Evolutionary conservation across 2,888 invertebrate genomes (phyloP).

Genomic region (Cerastis leucographa): DNA sequence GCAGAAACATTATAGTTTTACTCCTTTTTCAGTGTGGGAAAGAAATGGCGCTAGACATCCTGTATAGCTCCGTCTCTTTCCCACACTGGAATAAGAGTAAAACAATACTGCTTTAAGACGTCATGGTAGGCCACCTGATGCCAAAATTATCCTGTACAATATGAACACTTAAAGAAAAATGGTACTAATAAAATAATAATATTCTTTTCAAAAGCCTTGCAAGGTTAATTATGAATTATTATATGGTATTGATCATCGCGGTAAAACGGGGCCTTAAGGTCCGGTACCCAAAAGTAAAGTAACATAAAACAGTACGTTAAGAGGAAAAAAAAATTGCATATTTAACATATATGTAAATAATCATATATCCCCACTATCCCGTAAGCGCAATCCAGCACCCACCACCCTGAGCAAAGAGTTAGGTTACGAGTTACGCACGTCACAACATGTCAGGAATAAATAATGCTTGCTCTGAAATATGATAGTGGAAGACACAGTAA

Average conservation of each 20-base stretch:
- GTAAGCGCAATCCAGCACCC: neutral
- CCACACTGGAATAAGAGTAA: too few relatives aligned
- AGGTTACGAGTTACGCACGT: conserved; percentile 43
- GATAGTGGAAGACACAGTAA: conserved; percentile 55
- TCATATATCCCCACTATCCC: neutral
- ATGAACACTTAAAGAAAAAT: too few relatives aligned
- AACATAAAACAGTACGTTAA: neutral
- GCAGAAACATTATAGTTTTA: too few relatives aligned
- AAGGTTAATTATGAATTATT: too few relatives aligned
- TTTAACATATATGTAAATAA: too few relatives aligned
- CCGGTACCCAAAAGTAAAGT: neutral
- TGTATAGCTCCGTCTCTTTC: too few relatives aligned
- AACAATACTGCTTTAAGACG: too few relatives aligned
- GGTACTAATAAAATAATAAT: too few relatives aligned
- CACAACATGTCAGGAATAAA: conserved; percentile 50
- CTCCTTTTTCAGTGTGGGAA: too few relatives aligned
- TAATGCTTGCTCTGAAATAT: conserved; percentile 60
- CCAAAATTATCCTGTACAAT: neutral
- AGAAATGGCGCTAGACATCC: too few relatives aligned
- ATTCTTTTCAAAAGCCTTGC: too few relatives aligned
- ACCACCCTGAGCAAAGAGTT: conserved; percentile 23
- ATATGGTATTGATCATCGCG: neutral
- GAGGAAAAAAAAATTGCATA: neutral
- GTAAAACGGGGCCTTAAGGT: neutral
- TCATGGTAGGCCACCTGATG: too few relatives aligned